phyloP scores from a whole-genome alignment of 1,140 invertebrate genomes.

The Aphelenchoides besseyi region DNA sequence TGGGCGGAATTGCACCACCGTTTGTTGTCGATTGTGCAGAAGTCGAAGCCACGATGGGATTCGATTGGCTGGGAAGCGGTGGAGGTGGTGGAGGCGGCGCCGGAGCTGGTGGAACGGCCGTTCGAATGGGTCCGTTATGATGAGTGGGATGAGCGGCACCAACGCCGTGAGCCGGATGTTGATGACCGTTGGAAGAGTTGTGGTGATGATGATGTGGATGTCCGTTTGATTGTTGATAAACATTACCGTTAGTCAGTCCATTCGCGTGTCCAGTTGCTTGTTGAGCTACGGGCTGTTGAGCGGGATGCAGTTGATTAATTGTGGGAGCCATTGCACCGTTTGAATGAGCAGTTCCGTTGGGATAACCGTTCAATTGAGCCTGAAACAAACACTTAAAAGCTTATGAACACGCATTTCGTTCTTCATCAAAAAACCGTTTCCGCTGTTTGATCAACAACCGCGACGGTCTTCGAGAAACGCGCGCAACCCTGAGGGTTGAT shows the following conservation, averaged over 20 bases:
- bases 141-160: not conserved
- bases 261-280: conserved; percentile 8
- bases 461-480: no score
- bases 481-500: no score
- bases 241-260: not conserved
- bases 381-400: conserved; percentile 1
- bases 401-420: no score
- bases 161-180: not conserved
- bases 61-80: no score
- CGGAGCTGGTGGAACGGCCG: conserved; percentile 10
- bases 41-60: not conserved
- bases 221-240: not conserved
- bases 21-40: not conserved
- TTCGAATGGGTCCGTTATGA: not conserved
- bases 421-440: no score
- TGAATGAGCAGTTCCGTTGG: not conserved
- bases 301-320: not conserved
- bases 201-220: not conserved
- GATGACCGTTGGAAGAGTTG: not conserved
- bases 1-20: not conserved
- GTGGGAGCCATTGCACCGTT: not conserved
- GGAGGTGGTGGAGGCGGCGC: not conserved
- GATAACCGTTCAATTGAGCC: conserved; percentile 12
- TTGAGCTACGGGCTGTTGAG: no score
- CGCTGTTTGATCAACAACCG: no score